phyloP scores from a whole-genome alignment of 2,888 invertebrate genomes.

The Syritta pipiens region DNA sequence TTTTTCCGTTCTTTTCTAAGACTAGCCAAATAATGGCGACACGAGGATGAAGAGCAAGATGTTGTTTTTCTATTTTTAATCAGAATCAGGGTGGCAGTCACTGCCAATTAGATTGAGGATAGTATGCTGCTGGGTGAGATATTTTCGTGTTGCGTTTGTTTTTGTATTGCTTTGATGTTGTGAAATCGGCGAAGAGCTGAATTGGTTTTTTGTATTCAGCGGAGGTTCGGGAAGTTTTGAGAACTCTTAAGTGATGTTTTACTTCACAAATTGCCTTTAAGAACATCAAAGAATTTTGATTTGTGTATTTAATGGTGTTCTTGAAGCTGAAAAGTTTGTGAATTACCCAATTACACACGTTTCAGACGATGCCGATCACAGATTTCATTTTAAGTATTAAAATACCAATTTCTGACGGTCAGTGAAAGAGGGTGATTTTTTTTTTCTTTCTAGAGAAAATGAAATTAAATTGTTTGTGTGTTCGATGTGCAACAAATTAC shows the following conservation, averaged over 20 bases:
- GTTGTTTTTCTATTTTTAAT: background rate
- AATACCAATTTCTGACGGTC: too few species aligned
- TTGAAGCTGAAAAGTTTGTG: background rate
- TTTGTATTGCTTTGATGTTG: background rate
- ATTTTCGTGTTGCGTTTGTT: background rate
- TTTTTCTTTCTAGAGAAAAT: too few species aligned
- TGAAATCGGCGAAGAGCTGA: too few species aligned
- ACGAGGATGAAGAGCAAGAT: background rate
- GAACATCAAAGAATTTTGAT: background rate
- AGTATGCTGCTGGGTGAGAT: too few species aligned
- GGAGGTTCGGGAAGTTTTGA: background rate
- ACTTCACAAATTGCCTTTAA: background rate
- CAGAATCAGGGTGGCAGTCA: background rate
- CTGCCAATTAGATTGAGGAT: too few species aligned
- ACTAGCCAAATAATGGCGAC: constrained; percentile 16
- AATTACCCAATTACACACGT: too few species aligned
- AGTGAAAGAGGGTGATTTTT: too few species aligned
- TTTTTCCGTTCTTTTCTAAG: constrained; percentile 2
- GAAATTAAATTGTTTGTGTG: too few species aligned
- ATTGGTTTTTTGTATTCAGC: background rate
- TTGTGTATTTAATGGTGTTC: background rate
- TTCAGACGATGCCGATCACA: too few species aligned
- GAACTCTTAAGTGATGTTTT: background rate
- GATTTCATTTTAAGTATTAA: too few species aligned
- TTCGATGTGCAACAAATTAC: too few species aligned